Base-by-base conservation (phyloP, 2,888 invertebrate species). In the Aethes cnicana region DNA sequence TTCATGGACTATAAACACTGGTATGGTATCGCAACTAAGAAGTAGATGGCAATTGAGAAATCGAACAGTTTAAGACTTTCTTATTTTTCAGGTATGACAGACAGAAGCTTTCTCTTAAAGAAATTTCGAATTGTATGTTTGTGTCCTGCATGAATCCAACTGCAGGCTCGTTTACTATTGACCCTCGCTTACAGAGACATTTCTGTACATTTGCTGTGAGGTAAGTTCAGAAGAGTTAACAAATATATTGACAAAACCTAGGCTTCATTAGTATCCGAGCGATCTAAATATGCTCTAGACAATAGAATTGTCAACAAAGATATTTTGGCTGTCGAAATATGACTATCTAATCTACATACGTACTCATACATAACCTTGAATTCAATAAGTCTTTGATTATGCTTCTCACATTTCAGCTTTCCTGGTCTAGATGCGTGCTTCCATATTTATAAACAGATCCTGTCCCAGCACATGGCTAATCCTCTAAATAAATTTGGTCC, bases 91-190 rank as follows among this genome's bases (percentile, higher is more conserved):
- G 92, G 92, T 98, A 98, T 74, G 98, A 98, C 73, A 89, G 98
- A 50, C 87, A 92, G 37, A 98, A 97, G 74, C 87, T 98, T 54
- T 90, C 94, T 0, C 77, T 98, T 7, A 98, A 97, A 75, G 98
- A 98, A 55, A 96, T 98, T 66, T 95, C 95, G 65, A 96, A 97
- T 74, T 96, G 97, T 30, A 98, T 98, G 89, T 98, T 97, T 77
- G 94, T 98, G 11, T 95, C 97, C 0, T 96, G 96, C 77, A 98
- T 98, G 98, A 98, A 98, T 83, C 98, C 98, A 0, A 97, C 97
- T 0, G 96, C 98, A 9, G 98, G 98, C 12, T 97, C 96, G 48
- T 98, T 98, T 76, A 97, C 97, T 12, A 97, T 98, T 48, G 95
- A 98, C 86, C 93, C 97, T 0, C 91, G 98, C 23, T 89, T 98